Evolutionary conservation across 2,113 vertebrate genomes (phyloP).

Genomic region (Oreochromis aureus): DNA sequence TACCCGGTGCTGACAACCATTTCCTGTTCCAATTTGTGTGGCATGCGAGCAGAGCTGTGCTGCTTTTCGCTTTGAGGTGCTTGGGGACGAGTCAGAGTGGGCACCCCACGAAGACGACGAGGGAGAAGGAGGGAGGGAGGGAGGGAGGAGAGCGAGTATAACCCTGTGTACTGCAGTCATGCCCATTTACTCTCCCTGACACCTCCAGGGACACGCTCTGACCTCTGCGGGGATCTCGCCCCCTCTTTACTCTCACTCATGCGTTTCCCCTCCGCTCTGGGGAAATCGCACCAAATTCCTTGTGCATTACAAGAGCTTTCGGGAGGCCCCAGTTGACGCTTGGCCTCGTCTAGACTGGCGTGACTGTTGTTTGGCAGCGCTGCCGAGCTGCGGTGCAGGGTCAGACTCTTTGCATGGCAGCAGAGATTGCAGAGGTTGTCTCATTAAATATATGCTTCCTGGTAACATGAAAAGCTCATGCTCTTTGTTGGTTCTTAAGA

Average conservation of each 20-base stretch:
- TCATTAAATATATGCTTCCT: conserved; percentile 55
- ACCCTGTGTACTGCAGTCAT: conserved; percentile 50
- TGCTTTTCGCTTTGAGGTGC: neutral
- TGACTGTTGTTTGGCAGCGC: conserved; percentile 33
- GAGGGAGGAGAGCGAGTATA: neutral
- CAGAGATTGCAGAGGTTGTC: conserved; percentile 36
- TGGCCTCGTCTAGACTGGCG: conserved; percentile 41
- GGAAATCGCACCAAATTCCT: conserved; percentile 54
- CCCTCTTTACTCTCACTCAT: conserved; percentile 38
- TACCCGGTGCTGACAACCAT: neutral
- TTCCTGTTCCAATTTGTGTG: conserved; percentile 26
- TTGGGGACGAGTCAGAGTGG: neutral
- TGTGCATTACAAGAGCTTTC: conserved; percentile 42
- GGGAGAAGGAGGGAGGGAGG: neutral
- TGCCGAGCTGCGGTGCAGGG: neutral
- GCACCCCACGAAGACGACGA: neutral
- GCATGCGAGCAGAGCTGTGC: neutral
- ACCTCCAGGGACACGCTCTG: conserved; percentile 50
- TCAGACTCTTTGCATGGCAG: conserved; percentile 38
- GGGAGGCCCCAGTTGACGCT: conserved; percentile 14
- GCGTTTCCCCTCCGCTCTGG: conserved; percentile 39
- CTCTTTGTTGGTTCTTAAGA: conserved; percentile 16
- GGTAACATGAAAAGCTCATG: conserved; percentile 31
- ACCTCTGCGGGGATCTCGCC: conserved; percentile 47
- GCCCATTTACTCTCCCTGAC: conserved; percentile 53